Evolutionary conservation across 2,113 vertebrate species (phyloP).

Genomic region (Paradisaea rubra): DNA sequence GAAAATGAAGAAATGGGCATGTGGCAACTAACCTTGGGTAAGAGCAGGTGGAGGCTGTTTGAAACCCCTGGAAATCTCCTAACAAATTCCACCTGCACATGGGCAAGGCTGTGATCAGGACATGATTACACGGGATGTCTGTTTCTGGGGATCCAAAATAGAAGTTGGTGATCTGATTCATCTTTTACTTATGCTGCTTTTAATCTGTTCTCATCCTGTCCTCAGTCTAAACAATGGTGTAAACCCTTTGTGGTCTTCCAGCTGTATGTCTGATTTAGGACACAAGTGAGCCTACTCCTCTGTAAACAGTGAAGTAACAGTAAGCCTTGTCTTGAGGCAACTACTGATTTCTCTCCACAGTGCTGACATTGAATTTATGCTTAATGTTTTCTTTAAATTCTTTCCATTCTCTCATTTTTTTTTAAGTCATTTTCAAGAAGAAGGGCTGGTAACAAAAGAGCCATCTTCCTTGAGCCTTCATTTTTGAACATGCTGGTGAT

Average conservation of each 20-base stretch:
- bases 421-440: not conserved
- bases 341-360: not conserved
- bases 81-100: not conserved
- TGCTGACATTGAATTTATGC: not conserved
- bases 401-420: not conserved
- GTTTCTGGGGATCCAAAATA: not conserved
- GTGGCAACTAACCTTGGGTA: not conserved
- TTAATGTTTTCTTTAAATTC: not conserved
- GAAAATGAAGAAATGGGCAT: not conserved
- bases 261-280: not conserved
- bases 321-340: not conserved
- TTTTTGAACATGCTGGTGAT: not conserved
- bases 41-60: not conserved
- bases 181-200: not conserved
- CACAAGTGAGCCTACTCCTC: not conserved
- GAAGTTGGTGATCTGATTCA: not conserved
- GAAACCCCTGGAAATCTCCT: not conserved
- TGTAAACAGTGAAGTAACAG: not conserved
- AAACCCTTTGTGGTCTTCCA: not conserved
- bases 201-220: not conserved
- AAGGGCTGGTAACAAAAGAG: not conserved
- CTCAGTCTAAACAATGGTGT: not conserved
- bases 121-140: not conserved
- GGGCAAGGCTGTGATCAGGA: not conserved
- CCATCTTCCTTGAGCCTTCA: not conserved